Evolutionary conservation across 1,140 invertebrate species (phyloP).

Genomic region (Popillia japonica): DNA sequence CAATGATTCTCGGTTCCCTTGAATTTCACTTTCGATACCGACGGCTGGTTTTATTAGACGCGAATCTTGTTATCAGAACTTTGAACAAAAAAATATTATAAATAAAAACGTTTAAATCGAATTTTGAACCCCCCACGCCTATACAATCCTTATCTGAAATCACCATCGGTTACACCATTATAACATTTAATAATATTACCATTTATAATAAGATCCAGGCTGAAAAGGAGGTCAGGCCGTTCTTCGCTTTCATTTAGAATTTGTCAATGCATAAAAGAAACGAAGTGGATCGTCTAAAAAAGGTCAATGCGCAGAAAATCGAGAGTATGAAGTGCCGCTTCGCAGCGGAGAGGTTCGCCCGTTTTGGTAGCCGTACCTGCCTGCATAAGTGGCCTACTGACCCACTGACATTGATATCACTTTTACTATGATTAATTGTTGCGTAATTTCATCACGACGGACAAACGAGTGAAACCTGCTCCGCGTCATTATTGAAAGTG

Average conservation of each 20-base stretch:
- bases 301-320: conserved; percentile 30
- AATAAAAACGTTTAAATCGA: no score
- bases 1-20: no score
- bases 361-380: conserved; percentile 12
- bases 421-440: conserved; percentile 34
- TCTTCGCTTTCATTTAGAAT: conserved; percentile 32
- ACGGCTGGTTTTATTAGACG: no score
- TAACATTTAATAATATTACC: conserved; percentile 8
- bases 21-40: no score
- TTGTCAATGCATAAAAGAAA: background rate
- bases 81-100: no score
- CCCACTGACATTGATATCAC: conserved; percentile 38
- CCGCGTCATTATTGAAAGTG: background rate
- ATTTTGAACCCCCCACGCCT: no score
- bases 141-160: no score
- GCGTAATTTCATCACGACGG: conserved; percentile 16
- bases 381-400: conserved; percentile 39
- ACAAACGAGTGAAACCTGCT: conserved; percentile 9
- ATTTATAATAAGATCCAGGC: conserved; percentile 3
- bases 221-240: conserved; percentile 8
- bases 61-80: no score
- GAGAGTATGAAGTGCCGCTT: background rate
- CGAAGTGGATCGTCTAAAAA: conserved; percentile 26
- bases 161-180: no score
- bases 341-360: conserved; percentile 1